These are phyloP conservation scores for Melanotaenia duboulayi DNA, from an alignment of 2,113 vertebrate genomes.

Conservation along the genomic window DNA sequence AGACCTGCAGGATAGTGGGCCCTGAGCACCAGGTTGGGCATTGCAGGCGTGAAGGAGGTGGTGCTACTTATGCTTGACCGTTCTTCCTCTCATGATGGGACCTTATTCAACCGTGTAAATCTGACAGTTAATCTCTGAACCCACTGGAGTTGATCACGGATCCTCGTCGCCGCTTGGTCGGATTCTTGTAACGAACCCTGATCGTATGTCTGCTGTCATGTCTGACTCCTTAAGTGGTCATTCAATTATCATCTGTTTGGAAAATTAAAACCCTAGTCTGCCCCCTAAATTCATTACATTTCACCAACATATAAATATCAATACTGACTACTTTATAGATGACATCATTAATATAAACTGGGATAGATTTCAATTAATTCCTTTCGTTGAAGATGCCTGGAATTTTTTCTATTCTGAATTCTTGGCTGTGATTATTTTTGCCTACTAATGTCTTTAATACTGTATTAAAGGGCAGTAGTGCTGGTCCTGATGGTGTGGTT, in stretches of 20 bases:
- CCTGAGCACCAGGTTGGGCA: too few relatives aligned
- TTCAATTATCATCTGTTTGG: neutral
- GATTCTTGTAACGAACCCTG: neutral
- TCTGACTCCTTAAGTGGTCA: neutral
- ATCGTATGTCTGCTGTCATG: neutral
- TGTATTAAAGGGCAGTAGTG: too few relatives aligned
- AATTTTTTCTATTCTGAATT: neutral
- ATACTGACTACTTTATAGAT: neutral
- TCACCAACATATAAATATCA: neutral
- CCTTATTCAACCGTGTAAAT: neutral
- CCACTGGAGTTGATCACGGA: neutral
- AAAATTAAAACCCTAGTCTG: neutral
- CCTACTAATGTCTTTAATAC: too few relatives aligned
- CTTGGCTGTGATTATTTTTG: too few relatives aligned
- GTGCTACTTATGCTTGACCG: too few relatives aligned
- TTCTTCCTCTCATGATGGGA: neutral
- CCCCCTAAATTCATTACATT: neutral
- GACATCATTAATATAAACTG: neutral
- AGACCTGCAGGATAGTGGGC: too few relatives aligned
- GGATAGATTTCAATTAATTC: constrained; percentile 1
- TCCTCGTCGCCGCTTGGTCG: neutral
- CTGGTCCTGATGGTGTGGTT: too few relatives aligned
- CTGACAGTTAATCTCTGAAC: neutral
- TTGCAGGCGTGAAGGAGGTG: too few relatives aligned
- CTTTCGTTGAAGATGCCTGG: neutral